Conservation (phyloP, 2,888 invertebrate genomes). For the Phrixothrix hirtus region DNA sequence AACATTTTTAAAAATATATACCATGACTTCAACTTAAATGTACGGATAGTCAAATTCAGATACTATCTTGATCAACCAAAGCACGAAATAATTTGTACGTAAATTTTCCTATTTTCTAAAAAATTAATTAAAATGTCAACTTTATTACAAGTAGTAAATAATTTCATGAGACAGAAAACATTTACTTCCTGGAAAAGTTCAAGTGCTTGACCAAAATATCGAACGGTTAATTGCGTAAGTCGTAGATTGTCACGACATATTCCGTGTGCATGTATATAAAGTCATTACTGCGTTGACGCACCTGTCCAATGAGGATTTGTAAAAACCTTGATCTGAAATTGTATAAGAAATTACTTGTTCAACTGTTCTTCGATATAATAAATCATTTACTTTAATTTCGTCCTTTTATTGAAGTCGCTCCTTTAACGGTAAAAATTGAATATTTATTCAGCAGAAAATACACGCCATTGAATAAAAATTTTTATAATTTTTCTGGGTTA, state of each 20-base stretch:
- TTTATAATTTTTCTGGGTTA: no score
- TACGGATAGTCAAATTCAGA: no score
- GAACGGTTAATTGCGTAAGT: constrained; percentile 34
- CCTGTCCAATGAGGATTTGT: not conserved
- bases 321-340: not conserved
- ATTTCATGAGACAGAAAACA: not conserved
- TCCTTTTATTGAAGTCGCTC: not conserved
- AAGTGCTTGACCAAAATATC: constrained; percentile 20
- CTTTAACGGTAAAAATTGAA: not conserved
- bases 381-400: not conserved
- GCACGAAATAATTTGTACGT: no score
- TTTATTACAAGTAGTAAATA: constrained; percentile 7
- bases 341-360: not conserved
- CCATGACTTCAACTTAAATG: no score
- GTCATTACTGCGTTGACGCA: not conserved
- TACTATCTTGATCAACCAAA: no score
- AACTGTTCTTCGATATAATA: not conserved
- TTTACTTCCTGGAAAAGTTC: constrained; percentile 6
- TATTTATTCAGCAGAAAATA: not conserved
- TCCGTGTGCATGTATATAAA: constrained; percentile 27
- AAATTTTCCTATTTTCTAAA: not conserved
- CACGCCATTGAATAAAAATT: not conserved
- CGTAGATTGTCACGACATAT: constrained; percentile 38
- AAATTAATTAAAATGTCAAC: not conserved
- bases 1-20: no score